Base-by-base conservation (phyloP, 2,888 invertebrate species). In the Eristalis tenax region DNA sequence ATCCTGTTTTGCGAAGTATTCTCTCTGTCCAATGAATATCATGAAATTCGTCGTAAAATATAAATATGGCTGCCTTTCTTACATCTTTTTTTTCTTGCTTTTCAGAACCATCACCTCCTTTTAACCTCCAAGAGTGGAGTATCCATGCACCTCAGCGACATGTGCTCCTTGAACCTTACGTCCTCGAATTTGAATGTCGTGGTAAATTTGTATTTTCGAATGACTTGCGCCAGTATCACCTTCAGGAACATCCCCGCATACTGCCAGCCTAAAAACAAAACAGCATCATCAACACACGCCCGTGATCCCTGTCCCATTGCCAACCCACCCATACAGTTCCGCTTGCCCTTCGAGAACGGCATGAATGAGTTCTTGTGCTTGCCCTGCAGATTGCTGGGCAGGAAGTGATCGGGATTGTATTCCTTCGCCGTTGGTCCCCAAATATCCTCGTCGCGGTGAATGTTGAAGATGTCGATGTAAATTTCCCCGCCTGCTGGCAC, bases 361-460 rank as follows among this genome's bases (percentile, higher is more conserved):
- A 92, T 90, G 77, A 89, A 92, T 0, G 92, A 90, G 69, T 91
- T 91, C 0, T 92, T 89, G 87, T 92, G 92, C 13, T 90, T 91
- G n/a, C 82, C 90, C 18, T 89, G 89, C 28, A 91, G 77, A 78
- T 91, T 90, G 11, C 90, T 89, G 0, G 92, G 92, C 23, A 92
- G 77, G 76, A 93, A 93, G 43, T 92, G 89, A 4, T 92, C 91
- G 0, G 92, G 92, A 90, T 92, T 90, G 28, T 92, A 92, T 10
- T 83, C 82, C 35, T 91, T 89, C 3, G 93, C 92, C 18, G 91
- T 89, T 0, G 89, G 88, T 2, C 93, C 93, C 93, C 93, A 93
- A 79, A 92, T 90, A 15, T 90, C 85, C 61, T 89, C 88, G 59
- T 90, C 90, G 13, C 92, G 90, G 82, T 93, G 93, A 89, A 92